Conservation (phyloP, 2,113 vertebrate species). For the Oryzias curvinotus region DNA sequence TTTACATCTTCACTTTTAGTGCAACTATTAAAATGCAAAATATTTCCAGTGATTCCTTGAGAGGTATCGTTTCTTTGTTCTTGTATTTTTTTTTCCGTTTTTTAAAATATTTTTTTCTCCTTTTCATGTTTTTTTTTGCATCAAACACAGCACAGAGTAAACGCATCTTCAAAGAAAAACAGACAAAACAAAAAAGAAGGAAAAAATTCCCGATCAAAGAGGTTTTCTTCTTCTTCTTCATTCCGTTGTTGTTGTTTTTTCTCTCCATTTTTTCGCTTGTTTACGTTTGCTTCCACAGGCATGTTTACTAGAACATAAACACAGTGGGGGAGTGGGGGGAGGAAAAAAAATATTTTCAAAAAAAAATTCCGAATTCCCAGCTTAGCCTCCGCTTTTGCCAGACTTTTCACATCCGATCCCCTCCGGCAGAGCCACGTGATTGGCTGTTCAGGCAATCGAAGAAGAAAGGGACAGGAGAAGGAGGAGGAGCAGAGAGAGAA, state of each 20-base stretch:
- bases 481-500: constrained; percentile 50
- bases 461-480: constrained; percentile 34
- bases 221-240: constrained; percentile 61
- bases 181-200: too few species aligned
- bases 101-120: constrained; percentile 43
- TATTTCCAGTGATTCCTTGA: constrained; percentile 79
- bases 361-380: too few species aligned
- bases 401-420: constrained; percentile 52
- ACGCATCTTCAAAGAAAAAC: constrained; percentile 48
- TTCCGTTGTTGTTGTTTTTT: constrained; percentile 43
- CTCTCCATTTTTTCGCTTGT: constrained; percentile 65
- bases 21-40: constrained; percentile 82
- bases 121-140: constrained; percentile 38
- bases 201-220: constrained; percentile 68
- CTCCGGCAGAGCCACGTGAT: constrained; percentile 53
- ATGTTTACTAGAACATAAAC: constrained; percentile 83
- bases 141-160: constrained; percentile 68
- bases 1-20: constrained; percentile 81
- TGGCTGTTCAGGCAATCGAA: constrained; percentile 65
- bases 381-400: constrained; percentile 60
- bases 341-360: too few species aligned
- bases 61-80: constrained; percentile 73
- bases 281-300: constrained; percentile 70
- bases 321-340: constrained; percentile 48
- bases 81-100: constrained; percentile 33